Evolutionary conservation across 2,113 vertebrate species (phyloP).

Genomic region (Coreoperca whiteheadi): DNA sequence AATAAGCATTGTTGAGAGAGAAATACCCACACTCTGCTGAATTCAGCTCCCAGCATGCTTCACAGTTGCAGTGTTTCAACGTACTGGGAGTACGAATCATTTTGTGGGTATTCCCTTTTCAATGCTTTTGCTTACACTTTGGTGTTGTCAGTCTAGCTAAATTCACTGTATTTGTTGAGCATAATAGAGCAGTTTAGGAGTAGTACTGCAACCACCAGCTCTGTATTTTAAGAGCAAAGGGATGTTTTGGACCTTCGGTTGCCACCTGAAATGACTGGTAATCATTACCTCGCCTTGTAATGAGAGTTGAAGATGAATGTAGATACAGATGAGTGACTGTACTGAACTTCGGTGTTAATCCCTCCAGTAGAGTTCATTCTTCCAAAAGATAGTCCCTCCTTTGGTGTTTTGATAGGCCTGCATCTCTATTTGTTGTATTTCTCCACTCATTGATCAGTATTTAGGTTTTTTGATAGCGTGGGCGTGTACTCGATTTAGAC

Average conservation of each 20-base stretch:
- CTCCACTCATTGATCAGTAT: not conserved
- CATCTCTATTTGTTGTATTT: too few relatives aligned
- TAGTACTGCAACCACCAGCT: not conserved
- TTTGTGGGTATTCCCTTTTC: constrained; percentile 13
- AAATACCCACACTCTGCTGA: constrained; percentile 9
- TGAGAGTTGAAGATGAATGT: not conserved
- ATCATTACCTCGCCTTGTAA: not conserved
- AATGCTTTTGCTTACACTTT: not conserved
- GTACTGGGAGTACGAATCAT: not conserved
- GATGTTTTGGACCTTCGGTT: not conserved
- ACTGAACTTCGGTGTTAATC: too few relatives aligned
- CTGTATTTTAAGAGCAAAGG: constrained; percentile 12
- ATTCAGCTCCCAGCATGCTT: constrained; percentile 17
- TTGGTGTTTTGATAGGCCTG: not conserved
- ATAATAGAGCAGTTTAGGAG: constrained; percentile 8
- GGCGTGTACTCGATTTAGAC: not conserved
- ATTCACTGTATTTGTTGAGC: not conserved
- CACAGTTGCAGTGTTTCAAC: constrained; percentile 2
- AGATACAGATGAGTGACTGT: too few relatives aligned
- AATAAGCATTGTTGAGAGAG: constrained; percentile 21
- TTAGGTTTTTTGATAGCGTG: not conserved
- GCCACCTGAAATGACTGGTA: constrained; percentile 1
- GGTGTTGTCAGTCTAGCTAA: not conserved
- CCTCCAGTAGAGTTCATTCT: too few relatives aligned
- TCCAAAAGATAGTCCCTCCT: too few relatives aligned